Conservation (phyloP, 2,888 invertebrate genomes). For the Candidula unifasciata region DNA sequence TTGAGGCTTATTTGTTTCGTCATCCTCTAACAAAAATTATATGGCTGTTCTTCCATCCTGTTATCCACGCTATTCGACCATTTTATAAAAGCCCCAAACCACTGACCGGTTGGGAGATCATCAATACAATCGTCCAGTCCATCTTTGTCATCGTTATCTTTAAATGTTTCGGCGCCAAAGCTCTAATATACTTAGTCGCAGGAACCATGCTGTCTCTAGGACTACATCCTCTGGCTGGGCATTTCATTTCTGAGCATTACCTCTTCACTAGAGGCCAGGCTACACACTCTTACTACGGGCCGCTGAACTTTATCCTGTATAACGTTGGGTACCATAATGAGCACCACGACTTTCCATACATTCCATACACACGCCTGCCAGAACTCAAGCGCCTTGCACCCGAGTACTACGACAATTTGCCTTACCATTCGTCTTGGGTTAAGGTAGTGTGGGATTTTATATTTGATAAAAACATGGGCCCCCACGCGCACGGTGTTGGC, state of each 20-base stretch:
- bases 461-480: slow-evolving; percentile 95
- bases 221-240: slow-evolving; percentile 76
- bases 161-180: slow-evolving; percentile 68
- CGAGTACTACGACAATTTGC: slow-evolving; percentile 95
- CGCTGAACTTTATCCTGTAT: slow-evolving; percentile 75
- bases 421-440: slow-evolving; percentile 96
- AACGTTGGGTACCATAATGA: slow-evolving; percentile 78
- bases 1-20: slow-evolving; percentile 75
- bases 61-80: slow-evolving; percentile 75
- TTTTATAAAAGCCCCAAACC: slow-evolving; percentile 76
- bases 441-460: slow-evolving; percentile 96
- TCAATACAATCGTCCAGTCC: slow-evolving; percentile 71
- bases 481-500: slow-evolving; percentile 87
- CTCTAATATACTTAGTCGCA: slow-evolving; percentile 71
- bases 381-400: slow-evolving; percentile 82
- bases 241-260: slow-evolving; percentile 78
- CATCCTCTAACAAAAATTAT: slow-evolving; percentile 75
- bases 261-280: slow-evolving; percentile 74
- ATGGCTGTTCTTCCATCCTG: slow-evolving; percentile 75
- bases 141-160: slow-evolving; percentile 68
- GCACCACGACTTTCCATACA: slow-evolving; percentile 78
- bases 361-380: slow-evolving; percentile 75
- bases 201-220: slow-evolving; percentile 76
- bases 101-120: slow-evolving; percentile 71
- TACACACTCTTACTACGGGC: slow-evolving; percentile 78